Evolutionary conservation across 2,797 vertebrate genomes (phyloP), one percentile per base, ranked within the genome.

Genomic region (Enoplosus armatus): DNA sequence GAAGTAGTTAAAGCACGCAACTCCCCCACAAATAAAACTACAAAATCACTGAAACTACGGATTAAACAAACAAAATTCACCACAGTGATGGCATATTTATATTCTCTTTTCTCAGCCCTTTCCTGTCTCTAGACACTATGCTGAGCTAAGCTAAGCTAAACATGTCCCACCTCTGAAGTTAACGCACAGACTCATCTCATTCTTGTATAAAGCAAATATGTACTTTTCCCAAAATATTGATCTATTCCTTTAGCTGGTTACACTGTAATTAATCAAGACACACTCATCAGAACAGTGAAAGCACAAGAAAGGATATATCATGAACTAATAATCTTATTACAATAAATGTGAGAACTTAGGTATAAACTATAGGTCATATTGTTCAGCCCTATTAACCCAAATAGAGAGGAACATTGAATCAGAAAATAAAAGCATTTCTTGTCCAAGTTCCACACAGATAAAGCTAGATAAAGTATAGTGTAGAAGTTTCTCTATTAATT

Each of bases 51-150:
- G 50, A 18, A 27, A 45, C 10, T 24, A 2, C 15, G 66, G 24
- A 58, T 26, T 29, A 58, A 66, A 51, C 35, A 29, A 27, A 66
- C 18, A 56, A 14, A 77, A 56, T 69, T n/a, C 22, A 56, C 6
- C n/a, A 35, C 2, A 16, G 26, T 1, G 1, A n/a, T 37, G 18
- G 31, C 39, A 22, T 14, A 14, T 50, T 29, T n/a, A n/a, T n/a
- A n/a, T n/a, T n/a, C n/a, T n/a, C n/a, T 45, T 31, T 54, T 33
- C 8, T 22, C 16, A 22, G 18, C 12, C 29, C 7, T 16, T 35
- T 15, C 5, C 11, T 54, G 29, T 62, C 39, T 61, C 20, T 20
- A 0, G 6, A 54, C 48, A 45, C 43, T 6, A 56, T 56, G 51
- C 31, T 39, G 24, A 55, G 9, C 58, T 56, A 24, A 29, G 53